These are phyloP conservation scores for Probosciger aterrimus DNA, from an alignment of 2,113 vertebrate genomes.

Conservation along the genomic window DNA sequence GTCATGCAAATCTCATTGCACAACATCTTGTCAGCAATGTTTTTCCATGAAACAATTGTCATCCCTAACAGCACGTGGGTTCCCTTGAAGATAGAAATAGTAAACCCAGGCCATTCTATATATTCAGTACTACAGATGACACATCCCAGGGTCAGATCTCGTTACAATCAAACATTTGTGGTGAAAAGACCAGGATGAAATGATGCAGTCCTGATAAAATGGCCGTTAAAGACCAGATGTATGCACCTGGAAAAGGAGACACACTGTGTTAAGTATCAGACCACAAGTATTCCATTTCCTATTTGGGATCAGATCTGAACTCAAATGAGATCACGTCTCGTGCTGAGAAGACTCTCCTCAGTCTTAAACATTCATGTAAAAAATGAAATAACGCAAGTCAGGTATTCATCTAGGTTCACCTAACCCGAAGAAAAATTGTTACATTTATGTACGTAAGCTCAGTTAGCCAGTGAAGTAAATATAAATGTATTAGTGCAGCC, in stretches of 20 bases:
- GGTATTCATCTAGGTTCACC: neutral
- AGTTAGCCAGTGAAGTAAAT: neutral
- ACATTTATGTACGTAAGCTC: neutral
- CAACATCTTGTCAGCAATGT: constrained; percentile 39
- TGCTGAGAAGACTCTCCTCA: neutral
- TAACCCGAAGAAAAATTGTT: neutral
- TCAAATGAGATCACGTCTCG: constrained; percentile 34
- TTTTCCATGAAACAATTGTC: constrained; percentile 28
- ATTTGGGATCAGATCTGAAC: constrained; percentile 32
- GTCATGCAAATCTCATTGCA: constrained; percentile 44
- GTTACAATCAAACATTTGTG: constrained; percentile 51
- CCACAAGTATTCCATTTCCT: constrained; percentile 42
- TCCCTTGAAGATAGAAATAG: neutral
- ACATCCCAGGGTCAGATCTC: constrained; percentile 7
- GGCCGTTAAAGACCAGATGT: constrained; percentile 57
- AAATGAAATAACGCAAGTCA: neutral
- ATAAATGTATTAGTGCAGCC: neutral
- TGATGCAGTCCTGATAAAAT: constrained; percentile 58
- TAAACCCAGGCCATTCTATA: neutral
- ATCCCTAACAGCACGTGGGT: neutral
- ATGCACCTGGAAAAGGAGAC: constrained; percentile 59
- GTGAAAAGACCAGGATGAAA: constrained; percentile 39
- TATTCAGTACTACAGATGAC: neutral
- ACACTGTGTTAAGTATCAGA: constrained; percentile 35
- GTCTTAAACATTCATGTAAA: neutral